Evolutionary conservation across 2,888 invertebrate species (phyloP), one percentile per base, ranked within the genome.

Genomic region (Leucozona laternaria): DNA sequence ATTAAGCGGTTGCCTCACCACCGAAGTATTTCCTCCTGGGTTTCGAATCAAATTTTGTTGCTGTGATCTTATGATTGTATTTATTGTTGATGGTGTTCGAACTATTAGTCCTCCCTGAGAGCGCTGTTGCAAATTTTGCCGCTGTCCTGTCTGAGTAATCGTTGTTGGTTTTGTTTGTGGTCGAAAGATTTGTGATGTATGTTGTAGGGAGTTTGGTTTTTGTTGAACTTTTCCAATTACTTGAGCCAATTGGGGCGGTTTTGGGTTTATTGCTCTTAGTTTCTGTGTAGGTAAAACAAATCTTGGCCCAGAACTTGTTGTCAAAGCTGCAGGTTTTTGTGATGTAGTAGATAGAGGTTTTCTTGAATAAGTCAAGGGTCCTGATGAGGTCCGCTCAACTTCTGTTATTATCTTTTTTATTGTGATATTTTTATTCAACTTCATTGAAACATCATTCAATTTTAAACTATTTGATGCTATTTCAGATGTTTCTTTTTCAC

Each of bases 1-100:
- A 50, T 37, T 34, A 11, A 34, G 22, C 4, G 48, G 15, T 22
- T 20, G 66, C 10, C 13, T 66, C 5, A 50, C 10, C n/a, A 68
- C 2, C n/a, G 37, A n/a, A 25, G 10, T 13, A 37, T n/a, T 37
- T n/a, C 11, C 31, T 13, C 17, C 20, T 15, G 48, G 3, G 7
- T 13, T 53, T 17, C 37, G 37, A 20, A 64, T 31, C 10, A 28
- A 25, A 43, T 50, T 34, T 13, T 40, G 62, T 20, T 64, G 55
- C 4, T 71, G 57, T 11, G 20, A 43, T 37, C 13, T 37, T 13
- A 82, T 15, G 2, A 57, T 25, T 15, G 80, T 77, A 55, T 85
- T 85, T 10, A 85, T 78, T 5, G 77, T 70, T 58, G 77, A 62
- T n/a, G 85, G 85, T 1, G 85, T 73, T 43, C 80, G 72, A 43